Conservation (phyloP, 2,888 invertebrate genomes). For the Auanema freiburgensis region DNA sequence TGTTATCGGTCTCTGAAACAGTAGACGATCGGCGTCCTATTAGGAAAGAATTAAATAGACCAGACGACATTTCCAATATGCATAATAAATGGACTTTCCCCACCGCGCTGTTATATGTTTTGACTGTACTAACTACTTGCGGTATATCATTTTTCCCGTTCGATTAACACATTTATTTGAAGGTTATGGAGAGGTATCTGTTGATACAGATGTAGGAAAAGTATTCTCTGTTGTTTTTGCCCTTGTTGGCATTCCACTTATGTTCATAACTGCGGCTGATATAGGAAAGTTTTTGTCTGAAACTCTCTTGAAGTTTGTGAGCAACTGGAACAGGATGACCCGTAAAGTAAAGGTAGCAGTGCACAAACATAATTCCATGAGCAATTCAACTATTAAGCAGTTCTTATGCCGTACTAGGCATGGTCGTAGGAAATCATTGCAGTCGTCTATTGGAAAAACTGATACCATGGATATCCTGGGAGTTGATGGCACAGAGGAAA, state of each 20-base stretch:
- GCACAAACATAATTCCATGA: constrained; percentile 1
- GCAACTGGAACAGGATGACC: constrained; percentile 56
- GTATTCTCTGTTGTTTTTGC: constrained; percentile 64
- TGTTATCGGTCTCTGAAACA: constrained; percentile 55
- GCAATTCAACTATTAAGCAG: constrained; percentile 31
- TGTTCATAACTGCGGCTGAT: constrained; percentile 65
- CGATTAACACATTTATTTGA: constrained; percentile 11
- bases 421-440: constrained; percentile 57
- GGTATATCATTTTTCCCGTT: constrained; percentile 32
- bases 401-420: constrained; percentile 52
- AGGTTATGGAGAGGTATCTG: constrained; percentile 65
- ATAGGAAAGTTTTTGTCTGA: constrained; percentile 65
- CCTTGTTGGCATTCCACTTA: constrained; percentile 64
- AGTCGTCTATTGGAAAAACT: constrained; percentile 54
- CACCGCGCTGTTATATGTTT: constrained; percentile 62
- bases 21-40: constrained; percentile 61
- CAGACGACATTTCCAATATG: constrained; percentile 58
- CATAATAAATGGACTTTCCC: constrained; percentile 65
- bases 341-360: constrained; percentile 56
- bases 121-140: constrained; percentile 65
- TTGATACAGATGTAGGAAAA: constrained; percentile 63
- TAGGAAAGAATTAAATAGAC: constrained; percentile 51
- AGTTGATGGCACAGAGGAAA: constrained; percentile 58
- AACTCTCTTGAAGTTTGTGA: constrained; percentile 61
- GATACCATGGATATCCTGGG: constrained; percentile 56